Conservation (phyloP, 1,140 invertebrate species). For the Drosophila gunungcola region DNA sequence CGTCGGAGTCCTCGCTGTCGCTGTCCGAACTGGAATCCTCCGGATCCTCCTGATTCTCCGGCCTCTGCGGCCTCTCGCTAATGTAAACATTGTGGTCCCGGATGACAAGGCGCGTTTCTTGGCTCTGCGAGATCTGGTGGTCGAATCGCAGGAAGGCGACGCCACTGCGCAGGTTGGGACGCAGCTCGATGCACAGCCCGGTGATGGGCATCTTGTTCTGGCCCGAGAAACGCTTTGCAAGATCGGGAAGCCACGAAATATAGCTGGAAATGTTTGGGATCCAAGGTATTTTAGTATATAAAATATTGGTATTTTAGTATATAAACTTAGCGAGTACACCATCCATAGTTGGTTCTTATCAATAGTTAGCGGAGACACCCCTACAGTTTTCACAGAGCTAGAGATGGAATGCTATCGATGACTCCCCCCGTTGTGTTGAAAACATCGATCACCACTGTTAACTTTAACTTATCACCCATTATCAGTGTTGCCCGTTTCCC, state of each 20-base stretch:
- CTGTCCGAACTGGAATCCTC: not conserved
- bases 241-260: not conserved
- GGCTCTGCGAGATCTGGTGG: conserved; percentile 12
- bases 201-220: conserved; percentile 44
- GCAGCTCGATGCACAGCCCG: conserved; percentile 61
- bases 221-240: not conserved
- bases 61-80: not conserved
- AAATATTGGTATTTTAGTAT: no score
- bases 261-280: no score
- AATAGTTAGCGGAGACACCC: no score
- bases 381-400: no score
- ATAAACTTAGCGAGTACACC: no score
- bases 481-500: no score
- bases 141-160: conserved; percentile 48
- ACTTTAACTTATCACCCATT: no score
- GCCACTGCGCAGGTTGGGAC: conserved; percentile 62
- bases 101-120: conserved; percentile 50
- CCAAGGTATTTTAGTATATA: no score
- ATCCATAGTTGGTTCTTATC: no score
- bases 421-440: no score
- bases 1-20: conserved; percentile 10
- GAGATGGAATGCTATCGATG: no score
- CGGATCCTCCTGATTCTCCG: not conserved
- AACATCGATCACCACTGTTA: no score
- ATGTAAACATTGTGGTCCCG: conserved; percentile 57